A percentile compares a stretch with the other conserved stretches of the same genome.
phyloP scores from a whole-genome alignment of 2,888 invertebrate genomes.

The Rosalia funebris region DNA sequence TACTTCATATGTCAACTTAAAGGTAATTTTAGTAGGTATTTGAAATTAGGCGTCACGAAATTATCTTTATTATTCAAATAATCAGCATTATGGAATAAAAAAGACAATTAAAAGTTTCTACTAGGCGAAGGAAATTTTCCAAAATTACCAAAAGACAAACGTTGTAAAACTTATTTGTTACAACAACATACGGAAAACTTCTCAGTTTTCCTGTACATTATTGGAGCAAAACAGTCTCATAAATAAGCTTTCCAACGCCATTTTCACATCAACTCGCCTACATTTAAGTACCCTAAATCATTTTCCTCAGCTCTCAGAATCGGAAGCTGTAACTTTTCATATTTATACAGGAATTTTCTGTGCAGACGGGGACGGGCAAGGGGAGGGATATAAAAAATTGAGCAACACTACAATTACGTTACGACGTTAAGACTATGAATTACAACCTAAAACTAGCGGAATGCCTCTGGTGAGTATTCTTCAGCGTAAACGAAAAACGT shows the following conservation, averaged over 20 bases:
- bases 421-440: background rate
- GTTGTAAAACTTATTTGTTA: background rate
- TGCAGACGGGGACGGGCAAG: background rate
- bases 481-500: no score
- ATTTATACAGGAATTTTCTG: background rate
- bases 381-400: background rate
- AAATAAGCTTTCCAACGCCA: background rate
- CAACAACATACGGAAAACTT: constrained; percentile 1
- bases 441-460: background rate
- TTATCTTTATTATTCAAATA: no score
- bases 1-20: no score
- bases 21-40: no score
- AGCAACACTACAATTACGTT: background rate
- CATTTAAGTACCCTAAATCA: background rate
- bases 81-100: no score
- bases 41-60: no score
- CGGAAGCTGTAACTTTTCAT: background rate
- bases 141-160: no score
- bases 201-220: background rate
- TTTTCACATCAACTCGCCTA: background rate
- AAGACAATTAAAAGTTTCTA: no score
- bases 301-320: background rate
- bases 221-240: background rate
- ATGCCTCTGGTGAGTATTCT: background rate
- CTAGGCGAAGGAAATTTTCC: no score